Conservation (phyloP, 2,888 invertebrate species). For the Nomada ferruginata region DNA sequence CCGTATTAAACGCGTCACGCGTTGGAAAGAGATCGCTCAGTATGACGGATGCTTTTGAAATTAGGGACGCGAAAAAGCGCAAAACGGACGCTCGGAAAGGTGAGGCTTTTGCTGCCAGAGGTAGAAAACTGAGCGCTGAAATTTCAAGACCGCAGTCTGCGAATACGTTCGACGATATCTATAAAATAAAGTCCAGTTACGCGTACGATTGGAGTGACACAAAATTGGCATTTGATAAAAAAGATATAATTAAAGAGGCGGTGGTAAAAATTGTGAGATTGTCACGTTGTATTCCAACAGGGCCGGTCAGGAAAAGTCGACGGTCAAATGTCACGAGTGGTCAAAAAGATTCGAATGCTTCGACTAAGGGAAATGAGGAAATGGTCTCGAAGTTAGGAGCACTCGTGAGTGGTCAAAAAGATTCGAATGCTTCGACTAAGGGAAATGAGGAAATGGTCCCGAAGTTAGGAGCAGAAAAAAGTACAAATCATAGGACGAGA, state of each 20-base stretch:
- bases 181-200: constrained; percentile 1
- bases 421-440: background rate
- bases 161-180: constrained; percentile 15
- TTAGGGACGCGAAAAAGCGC: constrained; percentile 15
- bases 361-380: background rate
- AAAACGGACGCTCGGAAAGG: constrained; percentile 29
- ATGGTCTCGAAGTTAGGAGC: background rate
- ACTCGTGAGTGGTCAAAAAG: background rate
- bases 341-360: background rate
- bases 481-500: background rate
- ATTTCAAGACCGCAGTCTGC: constrained; percentile 11
- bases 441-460: background rate
- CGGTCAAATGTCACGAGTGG: background rate
- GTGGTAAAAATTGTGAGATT: background rate
- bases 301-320: background rate
- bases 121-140: background rate
- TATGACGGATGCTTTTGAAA: background rate
- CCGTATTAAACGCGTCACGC: background rate
- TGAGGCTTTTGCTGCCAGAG: background rate
- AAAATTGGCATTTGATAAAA: background rate
- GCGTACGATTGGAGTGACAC: background rate
- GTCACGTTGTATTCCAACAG: background rate
- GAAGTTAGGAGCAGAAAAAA: background rate
- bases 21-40: constrained; percentile 34
- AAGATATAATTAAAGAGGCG: constrained; percentile 11